Conservation (phyloP, 1,140 invertebrate genomes). For the Nymphalis io region DNA sequence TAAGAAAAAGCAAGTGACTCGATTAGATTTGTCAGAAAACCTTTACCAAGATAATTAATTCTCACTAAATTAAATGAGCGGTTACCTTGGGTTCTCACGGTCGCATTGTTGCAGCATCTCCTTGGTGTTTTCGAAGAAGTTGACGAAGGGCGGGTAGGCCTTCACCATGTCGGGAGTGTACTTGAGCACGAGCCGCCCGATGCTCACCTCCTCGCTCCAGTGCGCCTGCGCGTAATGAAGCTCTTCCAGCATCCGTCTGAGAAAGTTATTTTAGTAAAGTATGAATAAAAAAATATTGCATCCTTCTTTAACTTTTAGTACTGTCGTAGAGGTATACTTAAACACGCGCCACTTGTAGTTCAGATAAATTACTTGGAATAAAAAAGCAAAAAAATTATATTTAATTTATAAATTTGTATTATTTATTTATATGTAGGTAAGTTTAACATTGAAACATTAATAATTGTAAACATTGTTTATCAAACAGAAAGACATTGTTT, state of each 20-base stretch:
- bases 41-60: background rate
- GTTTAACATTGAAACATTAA: too few species aligned
- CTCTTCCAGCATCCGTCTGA: slow-evolving; percentile 87
- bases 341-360: background rate
- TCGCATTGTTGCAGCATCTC: slow-evolving; percentile 95
- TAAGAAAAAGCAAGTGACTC: too few species aligned
- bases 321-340: too few species aligned
- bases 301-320: too few species aligned
- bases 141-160: slow-evolving; percentile 98
- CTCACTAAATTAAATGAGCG: background rate
- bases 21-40: background rate
- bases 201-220: slow-evolving; percentile 92
- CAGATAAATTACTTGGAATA: background rate
- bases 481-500: too few species aligned
- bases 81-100: slow-evolving; percentile 89
- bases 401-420: too few species aligned
- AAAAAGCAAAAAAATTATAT: background rate
- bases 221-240: slow-evolving; percentile 85
- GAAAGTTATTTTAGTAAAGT: background rate
- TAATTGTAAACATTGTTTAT: too few species aligned
- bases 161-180: slow-evolving; percentile 91
- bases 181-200: slow-evolving; percentile 93
- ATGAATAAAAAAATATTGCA: too few species aligned
- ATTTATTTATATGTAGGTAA: too few species aligned
- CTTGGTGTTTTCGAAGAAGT: slow-evolving; percentile 98